Conservation (phyloP, 2,888 invertebrate genomes). For the Mythimna loreyi region DNA sequence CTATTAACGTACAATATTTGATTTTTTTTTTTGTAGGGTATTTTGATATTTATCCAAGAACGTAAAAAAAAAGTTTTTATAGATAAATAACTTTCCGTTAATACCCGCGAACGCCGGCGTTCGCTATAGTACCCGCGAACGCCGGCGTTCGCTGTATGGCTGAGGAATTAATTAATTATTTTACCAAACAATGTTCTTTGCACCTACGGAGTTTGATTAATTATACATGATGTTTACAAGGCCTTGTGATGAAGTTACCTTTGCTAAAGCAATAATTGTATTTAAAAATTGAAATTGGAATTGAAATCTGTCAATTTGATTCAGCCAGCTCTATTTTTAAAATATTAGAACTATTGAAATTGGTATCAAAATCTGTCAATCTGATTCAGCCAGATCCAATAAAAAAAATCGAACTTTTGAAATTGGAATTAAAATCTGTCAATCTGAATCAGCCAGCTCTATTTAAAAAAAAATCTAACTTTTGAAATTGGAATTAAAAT, state of each 20-base stretch:
- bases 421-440: background rate
- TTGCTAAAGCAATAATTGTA: background rate
- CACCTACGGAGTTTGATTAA: conserved; percentile 7
- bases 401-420: background rate
- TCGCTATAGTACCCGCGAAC: too few species aligned
- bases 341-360: too few species aligned
- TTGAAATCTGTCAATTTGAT: background rate
- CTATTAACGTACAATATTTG: too few species aligned
- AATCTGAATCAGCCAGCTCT: background rate
- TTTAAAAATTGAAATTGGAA: conserved; percentile 13
- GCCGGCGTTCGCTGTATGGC: too few species aligned
- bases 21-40: too few species aligned
- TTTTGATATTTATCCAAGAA: too few species aligned
- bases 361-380: too few species aligned
- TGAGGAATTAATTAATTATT: conserved; percentile 18
- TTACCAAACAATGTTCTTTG: conserved; percentile 17
- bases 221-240: background rate
- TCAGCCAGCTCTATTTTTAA: background rate
- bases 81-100: too few species aligned
- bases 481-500: conserved; percentile 8
- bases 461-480: background rate
- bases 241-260: background rate
- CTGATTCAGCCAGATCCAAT: too few species aligned
- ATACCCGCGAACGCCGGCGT: too few species aligned
- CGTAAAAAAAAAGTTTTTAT: too few species aligned